Conservation (phyloP, 2,888 invertebrate genomes). For the Disparrhopalites patrizii region DNA sequence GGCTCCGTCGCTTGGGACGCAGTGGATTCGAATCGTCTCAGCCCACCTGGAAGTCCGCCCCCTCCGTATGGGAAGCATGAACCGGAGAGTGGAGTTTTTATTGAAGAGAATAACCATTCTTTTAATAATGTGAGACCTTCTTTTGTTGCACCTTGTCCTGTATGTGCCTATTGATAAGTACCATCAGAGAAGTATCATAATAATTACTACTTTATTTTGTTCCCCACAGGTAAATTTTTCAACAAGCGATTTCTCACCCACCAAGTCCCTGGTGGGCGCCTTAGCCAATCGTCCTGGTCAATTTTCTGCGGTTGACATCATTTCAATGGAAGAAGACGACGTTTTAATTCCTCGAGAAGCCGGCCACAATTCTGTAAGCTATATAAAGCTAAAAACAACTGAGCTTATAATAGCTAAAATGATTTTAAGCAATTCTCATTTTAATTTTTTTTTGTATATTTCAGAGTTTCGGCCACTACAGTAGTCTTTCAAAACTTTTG, state of each 20-base stretch:
- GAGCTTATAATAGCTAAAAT: not conserved
- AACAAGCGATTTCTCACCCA: slow-evolving; percentile 41
- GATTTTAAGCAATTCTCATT: no score
- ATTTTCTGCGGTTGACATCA: slow-evolving; percentile 57
- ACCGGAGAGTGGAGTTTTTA: slow-evolving; percentile 35
- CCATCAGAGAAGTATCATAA: no score
- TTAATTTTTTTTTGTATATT: slow-evolving; percentile 49
- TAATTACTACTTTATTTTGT: slow-evolving; percentile 18
- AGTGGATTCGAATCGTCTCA: slow-evolving; percentile 54
- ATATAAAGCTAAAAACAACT: not conserved
- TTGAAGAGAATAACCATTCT: slow-evolving; percentile 25
- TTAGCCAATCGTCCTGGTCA: slow-evolving; percentile 31
- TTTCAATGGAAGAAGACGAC: slow-evolving; percentile 95
- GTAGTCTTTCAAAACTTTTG: slow-evolving; percentile 72
- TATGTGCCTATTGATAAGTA: not conserved
- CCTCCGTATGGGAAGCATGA: slow-evolving; percentile 64
- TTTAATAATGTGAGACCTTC: slow-evolving; percentile 30
- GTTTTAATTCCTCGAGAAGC: slow-evolving; percentile 31
- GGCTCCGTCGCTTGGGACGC: slow-evolving; percentile 52
- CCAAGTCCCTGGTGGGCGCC: slow-evolving; percentile 35
- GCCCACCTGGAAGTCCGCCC: slow-evolving; percentile 82
- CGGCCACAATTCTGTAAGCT: slow-evolving; percentile 24
- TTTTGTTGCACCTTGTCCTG: not conserved
- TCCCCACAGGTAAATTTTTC: slow-evolving; percentile 42
- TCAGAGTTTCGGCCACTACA: slow-evolving; percentile 76